Evolutionary conservation across 1,140 invertebrate species (phyloP), one percentile per base, ranked within the genome.

Genomic region (Coenobita brevimanus): DNA sequence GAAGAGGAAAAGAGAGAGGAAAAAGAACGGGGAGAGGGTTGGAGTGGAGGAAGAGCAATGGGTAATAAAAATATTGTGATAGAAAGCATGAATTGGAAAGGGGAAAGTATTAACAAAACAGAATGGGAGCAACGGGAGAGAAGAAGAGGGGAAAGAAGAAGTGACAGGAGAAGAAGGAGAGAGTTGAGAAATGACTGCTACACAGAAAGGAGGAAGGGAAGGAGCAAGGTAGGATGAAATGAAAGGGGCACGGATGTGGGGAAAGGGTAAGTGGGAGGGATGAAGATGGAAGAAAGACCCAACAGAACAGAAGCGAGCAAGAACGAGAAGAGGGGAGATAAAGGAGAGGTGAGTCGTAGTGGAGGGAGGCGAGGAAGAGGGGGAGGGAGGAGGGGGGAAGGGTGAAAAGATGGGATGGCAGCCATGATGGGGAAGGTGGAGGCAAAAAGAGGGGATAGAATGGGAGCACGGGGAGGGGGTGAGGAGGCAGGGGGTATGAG

Each of bases 391-490:
- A 10, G 30, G 30, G 67, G 27, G 30, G 67, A 71, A 27, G 27
- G 13, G 67, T 13, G 27, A 30, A 30, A 41, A 8, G 75, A 50
- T n/a, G n/a, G n/a, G n/a, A n/a, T n/a, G n/a, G n/a, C n/a, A n/a
- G n/a, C n/a, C n/a, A n/a, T n/a, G 24, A 43, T 21, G 75, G 46
- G 46, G n/a, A n/a, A n/a, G 38, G 15, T 78, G 75, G 75, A 78
- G 43, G n/a, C n/a, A n/a, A n/a, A n/a, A n/a, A n/a, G n/a, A n/a
- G n/a, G n/a, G n/a, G n/a, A n/a, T n/a, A n/a, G 15, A 24, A 24
- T 38, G 13, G 69, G 3, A 27, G 50, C n/a, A 67, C 27, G 1
- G 64, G 24, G 43, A 83, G 81, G 81, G 73, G 73, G 60, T 82
- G 27, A 83, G 41, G 81, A 50, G 60, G 67, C 36, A 10, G 43